phyloP scores from a whole-genome alignment of 2,113 vertebrate genomes.

The Pandion haliaetus region DNA sequence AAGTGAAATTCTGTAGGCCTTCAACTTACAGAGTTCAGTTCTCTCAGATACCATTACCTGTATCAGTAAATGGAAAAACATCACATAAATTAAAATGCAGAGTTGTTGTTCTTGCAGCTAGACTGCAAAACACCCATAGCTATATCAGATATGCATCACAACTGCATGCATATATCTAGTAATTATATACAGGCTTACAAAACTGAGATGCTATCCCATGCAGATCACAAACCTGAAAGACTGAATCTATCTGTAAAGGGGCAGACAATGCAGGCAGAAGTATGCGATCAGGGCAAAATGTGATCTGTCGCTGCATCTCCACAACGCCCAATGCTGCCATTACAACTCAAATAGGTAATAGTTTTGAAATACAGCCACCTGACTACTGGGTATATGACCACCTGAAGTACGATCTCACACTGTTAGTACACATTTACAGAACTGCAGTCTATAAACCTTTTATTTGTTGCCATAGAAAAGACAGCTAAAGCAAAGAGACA shows the following conservation, averaged over 20 bases:
- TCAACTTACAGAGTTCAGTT: background rate
- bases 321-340: fast-evolving
- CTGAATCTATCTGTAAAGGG: background rate
- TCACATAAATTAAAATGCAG: background rate
- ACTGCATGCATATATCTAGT: background rate
- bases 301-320: background rate
- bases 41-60: background rate
- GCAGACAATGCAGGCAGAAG: background rate
- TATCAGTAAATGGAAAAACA: background rate
- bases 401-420: background rate
- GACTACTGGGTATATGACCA: background rate
- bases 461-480: background rate
- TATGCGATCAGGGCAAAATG: fast-evolving
- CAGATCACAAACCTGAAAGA: background rate
- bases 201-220: background rate
- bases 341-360: background rate
- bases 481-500: background rate
- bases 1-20: background rate
- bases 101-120: background rate
- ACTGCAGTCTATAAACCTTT: background rate
- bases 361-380: background rate
- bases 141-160: background rate
- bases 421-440: background rate
- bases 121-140: background rate
- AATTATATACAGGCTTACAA: background rate